Evolutionary conservation across 30 jellyfish, hydroid and myxozoan genomes (phyloP).

Genomic region (Sanderia malayensis): DNA sequence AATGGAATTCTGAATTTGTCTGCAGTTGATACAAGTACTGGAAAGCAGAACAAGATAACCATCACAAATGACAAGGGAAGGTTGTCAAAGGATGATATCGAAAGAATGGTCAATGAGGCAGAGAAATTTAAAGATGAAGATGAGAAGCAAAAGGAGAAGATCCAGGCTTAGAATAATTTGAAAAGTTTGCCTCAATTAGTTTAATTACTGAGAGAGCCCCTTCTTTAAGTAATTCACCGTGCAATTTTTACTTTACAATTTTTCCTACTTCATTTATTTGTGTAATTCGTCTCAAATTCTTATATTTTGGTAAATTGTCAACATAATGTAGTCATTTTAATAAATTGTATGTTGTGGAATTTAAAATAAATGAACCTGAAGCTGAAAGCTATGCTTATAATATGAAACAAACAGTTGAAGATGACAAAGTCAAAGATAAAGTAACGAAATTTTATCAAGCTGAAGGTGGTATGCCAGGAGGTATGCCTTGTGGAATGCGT

Average conservation of each 20-base stretch:
- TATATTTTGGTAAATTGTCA: no score
- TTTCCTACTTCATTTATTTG: no score
- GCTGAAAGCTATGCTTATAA: conserved; percentile 74
- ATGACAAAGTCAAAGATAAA: conserved; percentile 90
- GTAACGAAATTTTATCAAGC: conserved; percentile 81
- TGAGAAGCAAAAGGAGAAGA: conserved; percentile 54
- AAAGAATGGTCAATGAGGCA: conserved; percentile 90
- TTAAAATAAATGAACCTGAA: no score
- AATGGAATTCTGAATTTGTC: conserved; percentile 95
- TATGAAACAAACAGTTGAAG: conserved; percentile 82
- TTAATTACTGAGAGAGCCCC: no score
- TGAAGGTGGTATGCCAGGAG: conserved; percentile 93
- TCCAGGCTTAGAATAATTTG: conserved; percentile 73
- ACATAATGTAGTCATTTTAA: no score
- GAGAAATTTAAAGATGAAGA: conserved; percentile 84
- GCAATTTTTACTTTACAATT: no score
- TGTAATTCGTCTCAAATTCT: no score
- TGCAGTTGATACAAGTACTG: conserved; percentile 93
- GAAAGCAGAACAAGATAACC: conserved; percentile 82
- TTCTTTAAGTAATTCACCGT: no score
- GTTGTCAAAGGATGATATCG: conserved; percentile 82
- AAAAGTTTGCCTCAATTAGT: no score
- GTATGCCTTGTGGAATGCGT: conserved; percentile 93
- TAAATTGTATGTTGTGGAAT: no score
- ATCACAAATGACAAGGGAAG: conserved; percentile 94